Percentiles rank a stretch among this genome's conserved stretches.
Conservation (phyloP, 2,888 invertebrate genomes). For the Mechanitis mazaeus region DNA sequence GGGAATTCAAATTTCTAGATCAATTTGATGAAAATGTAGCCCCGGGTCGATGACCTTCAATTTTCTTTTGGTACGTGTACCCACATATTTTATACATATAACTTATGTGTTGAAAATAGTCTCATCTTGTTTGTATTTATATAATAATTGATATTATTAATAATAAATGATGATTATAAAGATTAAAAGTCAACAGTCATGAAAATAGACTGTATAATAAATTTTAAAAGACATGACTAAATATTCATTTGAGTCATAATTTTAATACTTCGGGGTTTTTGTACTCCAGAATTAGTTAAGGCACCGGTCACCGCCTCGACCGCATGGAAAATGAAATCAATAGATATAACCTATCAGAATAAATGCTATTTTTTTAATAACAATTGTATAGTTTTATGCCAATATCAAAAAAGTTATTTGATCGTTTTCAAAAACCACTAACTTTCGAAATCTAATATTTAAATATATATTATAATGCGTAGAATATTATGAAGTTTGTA, state of each 20-base stretch:
- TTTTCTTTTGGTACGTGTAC: no score
- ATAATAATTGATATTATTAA: no score
- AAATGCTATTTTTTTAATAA: neutral
- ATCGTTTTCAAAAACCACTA: no score
- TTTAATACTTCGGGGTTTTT: constrained; percentile 2
- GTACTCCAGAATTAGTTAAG: constrained; percentile 4
- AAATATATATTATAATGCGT: neutral
- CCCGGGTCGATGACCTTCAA: no score
- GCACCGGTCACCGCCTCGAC: neutral
- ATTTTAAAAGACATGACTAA: neutral
- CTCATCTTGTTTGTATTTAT: no score
- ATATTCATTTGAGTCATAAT: neutral
- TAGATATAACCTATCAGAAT: neutral
- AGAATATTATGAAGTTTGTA: neutral
- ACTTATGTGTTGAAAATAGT: no score
- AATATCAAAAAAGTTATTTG: no score
- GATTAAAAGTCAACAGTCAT: neutral
- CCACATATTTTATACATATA: no score
- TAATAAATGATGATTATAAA: no score
- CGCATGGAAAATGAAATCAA: neutral
- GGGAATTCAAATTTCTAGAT: no score
- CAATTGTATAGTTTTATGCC: neutral
- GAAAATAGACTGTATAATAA: neutral
- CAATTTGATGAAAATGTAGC: no score
- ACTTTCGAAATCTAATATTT: no score